Evolutionary conservation across 2,113 vertebrate species (phyloP).

Genomic region (Coreoperca whiteheadi): DNA sequence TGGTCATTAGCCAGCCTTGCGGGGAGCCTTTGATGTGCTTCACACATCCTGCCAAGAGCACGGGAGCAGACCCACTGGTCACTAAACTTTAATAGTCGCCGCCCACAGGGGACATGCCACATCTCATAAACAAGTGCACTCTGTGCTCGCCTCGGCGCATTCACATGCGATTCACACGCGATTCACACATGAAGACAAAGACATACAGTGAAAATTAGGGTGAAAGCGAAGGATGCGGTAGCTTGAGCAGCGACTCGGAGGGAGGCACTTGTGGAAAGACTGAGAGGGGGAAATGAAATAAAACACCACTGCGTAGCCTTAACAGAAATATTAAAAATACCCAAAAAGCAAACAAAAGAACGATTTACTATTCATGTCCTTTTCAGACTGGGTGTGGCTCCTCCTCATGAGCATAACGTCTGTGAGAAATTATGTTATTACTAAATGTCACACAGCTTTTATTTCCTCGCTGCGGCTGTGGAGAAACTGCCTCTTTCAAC

Average conservation of each 20-base stretch:
- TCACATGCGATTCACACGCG: not conserved
- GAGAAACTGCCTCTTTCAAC: slow-evolving; percentile 12
- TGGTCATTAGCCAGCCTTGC: slow-evolving; percentile 63
- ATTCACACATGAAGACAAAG: slow-evolving; percentile 10
- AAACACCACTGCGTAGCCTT: not conserved
- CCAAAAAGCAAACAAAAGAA: slow-evolving; percentile 40
- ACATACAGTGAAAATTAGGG: slow-evolving; percentile 12
- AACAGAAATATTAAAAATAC: slow-evolving; percentile 19
- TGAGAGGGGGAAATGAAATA: no score
- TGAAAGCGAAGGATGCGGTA: not conserved
- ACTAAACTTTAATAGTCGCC: slow-evolving; percentile 67
- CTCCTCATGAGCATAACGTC: slow-evolving; percentile 43
- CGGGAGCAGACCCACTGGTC: slow-evolving; percentile 49
- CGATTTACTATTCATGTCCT: slow-evolving; percentile 28
- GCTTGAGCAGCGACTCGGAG: not conserved
- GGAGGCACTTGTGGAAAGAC: not conserved
- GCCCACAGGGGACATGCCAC: slow-evolving; percentile 50
- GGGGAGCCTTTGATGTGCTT: slow-evolving; percentile 60
- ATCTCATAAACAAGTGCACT: slow-evolving; percentile 54
- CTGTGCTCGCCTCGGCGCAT: not conserved
- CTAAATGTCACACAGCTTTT: slow-evolving; percentile 64
- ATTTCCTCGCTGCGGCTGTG: slow-evolving; percentile 7
- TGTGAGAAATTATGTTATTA: slow-evolving; percentile 24
- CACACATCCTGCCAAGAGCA: slow-evolving; percentile 51
- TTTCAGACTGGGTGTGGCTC: not conserved